Base-by-base conservation (phyloP, 2,888 invertebrate genomes). In the Lagria hirta region DNA sequence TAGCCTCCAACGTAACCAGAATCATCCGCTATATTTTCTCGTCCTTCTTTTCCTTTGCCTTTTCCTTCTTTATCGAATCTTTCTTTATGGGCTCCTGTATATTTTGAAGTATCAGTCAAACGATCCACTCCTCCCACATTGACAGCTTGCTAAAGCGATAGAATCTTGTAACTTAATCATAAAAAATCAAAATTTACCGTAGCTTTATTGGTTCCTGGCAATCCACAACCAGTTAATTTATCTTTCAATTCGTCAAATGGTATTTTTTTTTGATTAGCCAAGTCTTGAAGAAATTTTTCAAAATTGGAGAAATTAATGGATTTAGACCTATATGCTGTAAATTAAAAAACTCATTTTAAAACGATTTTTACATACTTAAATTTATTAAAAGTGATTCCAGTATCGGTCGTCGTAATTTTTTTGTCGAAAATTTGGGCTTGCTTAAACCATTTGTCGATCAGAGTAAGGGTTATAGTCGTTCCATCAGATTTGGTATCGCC, bases 361-460 rank as follows among this genome's bases (percentile, higher is more conserved):
- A 18, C 14, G 12, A 20, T 3, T 29, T 20, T 12, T 16, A 20
- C 24, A 42, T 79, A 83, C 81, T 91, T 92, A 56, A 91, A 81
- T 67, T 91, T 91, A 67, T 90, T 91, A 71, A 92, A 93, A 67
- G 85, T 83, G 51, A 93, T 91, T 26, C 87, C 92, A 0, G 92
- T 93, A 65, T 93, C 93, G 2, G 91, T 92, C 0, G 88, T 88
- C 50, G 91, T 85, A 64, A 86, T 86, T 73, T 89, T 90, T 15
- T 64, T 65, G 40, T 80, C 81, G 30, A 81, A 73, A 10, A 86
- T 82, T 61, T 82, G 86, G 0, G 92, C 91, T 66, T 93, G 93
- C 63, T 91, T 92, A 84, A 93, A 86, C 93, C 93, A 93, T 72
- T 92, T 93, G 71, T 93, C 93, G 63, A 88, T 86, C 70, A 93